phyloP scores from a whole-genome alignment of 2,797 vertebrate species.

The Cossypha heuglini region DNA sequence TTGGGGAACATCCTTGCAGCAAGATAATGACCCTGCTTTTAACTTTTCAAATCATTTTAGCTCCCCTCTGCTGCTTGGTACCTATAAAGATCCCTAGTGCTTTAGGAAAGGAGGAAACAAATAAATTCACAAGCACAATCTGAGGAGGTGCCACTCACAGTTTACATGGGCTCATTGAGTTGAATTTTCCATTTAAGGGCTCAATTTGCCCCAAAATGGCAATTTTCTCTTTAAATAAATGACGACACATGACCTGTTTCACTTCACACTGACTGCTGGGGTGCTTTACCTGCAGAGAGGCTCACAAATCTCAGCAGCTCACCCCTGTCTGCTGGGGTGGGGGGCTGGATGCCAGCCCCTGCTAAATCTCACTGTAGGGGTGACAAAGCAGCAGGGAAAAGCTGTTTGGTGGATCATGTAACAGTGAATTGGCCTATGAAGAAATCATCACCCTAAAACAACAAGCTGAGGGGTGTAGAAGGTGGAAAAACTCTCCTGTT shows the following conservation, averaged over 20 bases:
- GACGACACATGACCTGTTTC: not conserved
- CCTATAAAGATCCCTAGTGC: not conserved
- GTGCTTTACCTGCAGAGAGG: too few relatives aligned
- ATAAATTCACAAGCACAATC: not conserved
- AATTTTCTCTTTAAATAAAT: not conserved
- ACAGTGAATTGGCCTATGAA: not conserved
- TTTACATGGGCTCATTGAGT: not conserved
- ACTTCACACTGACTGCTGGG: too few relatives aligned
- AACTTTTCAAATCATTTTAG: not conserved
- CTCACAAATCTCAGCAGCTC: not conserved
- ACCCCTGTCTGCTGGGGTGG: too few relatives aligned
- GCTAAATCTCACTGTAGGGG: not conserved
- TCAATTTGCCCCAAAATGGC: not conserved
- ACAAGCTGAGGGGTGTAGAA: not conserved
- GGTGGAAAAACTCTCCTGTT: not conserved
- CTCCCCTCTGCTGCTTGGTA: not conserved
- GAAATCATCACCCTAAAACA: not conserved
- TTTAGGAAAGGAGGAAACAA: not conserved
- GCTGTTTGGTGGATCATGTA: not conserved
- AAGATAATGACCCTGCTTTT: not conserved
- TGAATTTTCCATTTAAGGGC: not conserved
- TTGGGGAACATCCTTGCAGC: not conserved
- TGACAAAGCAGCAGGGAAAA: not conserved
- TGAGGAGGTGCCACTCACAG: not conserved
- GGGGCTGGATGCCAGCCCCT: not conserved